Conservation (phyloP, 2,113 vertebrate genomes). For the Nibea albiflora region DNA sequence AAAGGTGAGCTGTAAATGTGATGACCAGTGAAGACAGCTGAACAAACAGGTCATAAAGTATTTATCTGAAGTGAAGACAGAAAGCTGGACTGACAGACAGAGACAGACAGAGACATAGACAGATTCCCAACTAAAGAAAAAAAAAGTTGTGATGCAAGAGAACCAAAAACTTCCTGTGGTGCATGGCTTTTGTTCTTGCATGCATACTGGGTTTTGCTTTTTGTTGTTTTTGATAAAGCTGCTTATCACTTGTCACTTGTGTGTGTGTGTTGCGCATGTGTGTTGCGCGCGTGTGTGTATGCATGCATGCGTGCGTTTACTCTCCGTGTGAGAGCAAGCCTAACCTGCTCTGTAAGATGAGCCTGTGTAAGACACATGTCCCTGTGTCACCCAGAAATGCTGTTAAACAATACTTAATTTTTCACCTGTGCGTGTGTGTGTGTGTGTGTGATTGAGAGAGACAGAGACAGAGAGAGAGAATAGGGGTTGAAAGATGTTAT, state of each 20-base stretch:
- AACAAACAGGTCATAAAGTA: slow-evolving; percentile 80
- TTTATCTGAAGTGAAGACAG: slow-evolving; percentile 64
- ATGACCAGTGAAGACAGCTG: slow-evolving; percentile 75
- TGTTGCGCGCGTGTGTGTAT: too few species aligned
- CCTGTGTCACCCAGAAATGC: slow-evolving; percentile 21
- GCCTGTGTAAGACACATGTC: slow-evolving; percentile 13
- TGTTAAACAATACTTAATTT: slow-evolving; percentile 21
- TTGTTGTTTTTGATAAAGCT: slow-evolving; percentile 27
- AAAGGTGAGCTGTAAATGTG: slow-evolving; percentile 67
- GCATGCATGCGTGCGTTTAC: not conserved
- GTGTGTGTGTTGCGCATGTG: not conserved
- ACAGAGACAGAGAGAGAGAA: too few species aligned
- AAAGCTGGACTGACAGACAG: not conserved
- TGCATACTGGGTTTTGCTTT: not conserved
- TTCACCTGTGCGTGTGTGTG: not conserved
- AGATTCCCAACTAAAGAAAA: slow-evolving; percentile 31
- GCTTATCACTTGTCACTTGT: slow-evolving; percentile 13
- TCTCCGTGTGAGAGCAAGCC: slow-evolving; percentile 32
- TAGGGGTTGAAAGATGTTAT: not conserved
- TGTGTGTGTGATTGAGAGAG: too few species aligned
- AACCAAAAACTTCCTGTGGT: slow-evolving; percentile 30
- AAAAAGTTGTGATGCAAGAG: slow-evolving; percentile 19
- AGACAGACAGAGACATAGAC: slow-evolving; percentile 24
- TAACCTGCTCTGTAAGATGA: slow-evolving; percentile 57
- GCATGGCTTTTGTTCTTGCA: slow-evolving; percentile 20